phyloP scores from a whole-genome alignment of 2,888 invertebrate species.

The Epinotia ramella region DNA sequence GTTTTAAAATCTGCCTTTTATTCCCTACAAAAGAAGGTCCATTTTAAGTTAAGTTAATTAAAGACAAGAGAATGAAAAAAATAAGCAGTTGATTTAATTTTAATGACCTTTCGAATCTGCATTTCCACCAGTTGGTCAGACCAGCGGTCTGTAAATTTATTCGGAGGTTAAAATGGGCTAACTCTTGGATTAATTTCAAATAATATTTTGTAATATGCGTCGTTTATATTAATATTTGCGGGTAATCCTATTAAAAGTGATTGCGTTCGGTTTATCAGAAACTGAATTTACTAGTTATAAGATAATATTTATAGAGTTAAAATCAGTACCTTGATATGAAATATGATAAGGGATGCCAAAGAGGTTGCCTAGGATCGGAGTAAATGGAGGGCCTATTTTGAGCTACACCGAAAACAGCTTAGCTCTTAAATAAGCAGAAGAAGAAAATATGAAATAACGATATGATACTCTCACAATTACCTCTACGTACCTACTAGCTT shows the following conservation, averaged over 20 bases:
- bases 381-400: no score
- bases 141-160: slow-evolving; percentile 10
- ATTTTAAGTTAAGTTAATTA: background rate
- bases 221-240: background rate
- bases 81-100: slow-evolving; percentile 1
- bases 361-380: no score
- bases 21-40: background rate
- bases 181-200: slow-evolving; percentile 11
- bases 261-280: background rate
- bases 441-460: no score
- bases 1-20: background rate
- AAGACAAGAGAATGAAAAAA: background rate
- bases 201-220: background rate
- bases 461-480: no score
- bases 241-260: slow-evolving; percentile 5
- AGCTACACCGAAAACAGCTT: no score
- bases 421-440: no score
- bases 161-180: slow-evolving; percentile 9
- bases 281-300: no score
- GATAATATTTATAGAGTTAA: no score
- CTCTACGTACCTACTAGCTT: no score
- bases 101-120: slow-evolving; percentile 18
- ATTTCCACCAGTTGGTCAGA: background rate
- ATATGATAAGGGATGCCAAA: no score
- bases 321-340: no score